Evolutionary conservation across 2,888 invertebrate genomes (phyloP).

Genomic region (Sturmia bella): DNA sequence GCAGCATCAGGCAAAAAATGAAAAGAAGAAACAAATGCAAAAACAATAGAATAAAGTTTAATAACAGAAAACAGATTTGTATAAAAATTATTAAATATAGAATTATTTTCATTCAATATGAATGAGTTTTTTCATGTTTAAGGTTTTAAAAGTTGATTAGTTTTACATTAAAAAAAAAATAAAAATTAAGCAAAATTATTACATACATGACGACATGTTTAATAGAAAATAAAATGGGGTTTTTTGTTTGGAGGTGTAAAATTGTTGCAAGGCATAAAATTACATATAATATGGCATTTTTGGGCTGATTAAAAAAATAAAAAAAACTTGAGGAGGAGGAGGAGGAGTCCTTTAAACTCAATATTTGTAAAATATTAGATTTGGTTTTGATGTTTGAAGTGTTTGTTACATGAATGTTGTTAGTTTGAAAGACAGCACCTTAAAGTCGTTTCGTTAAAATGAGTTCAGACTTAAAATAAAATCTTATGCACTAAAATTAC

Average conservation of each 20-base stretch:
- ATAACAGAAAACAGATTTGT: constrained; percentile 13
- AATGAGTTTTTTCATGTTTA: constrained; percentile 71
- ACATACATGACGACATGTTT: neutral
- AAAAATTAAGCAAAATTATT: constrained; percentile 15
- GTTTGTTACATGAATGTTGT: neutral
- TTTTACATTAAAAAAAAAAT: constrained; percentile 18
- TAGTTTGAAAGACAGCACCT: constrained; percentile 25
- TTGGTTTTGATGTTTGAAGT: neutral
- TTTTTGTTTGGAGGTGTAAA: constrained; percentile 9
- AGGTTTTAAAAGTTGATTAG: constrained; percentile 21
- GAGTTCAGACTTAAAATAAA: constrained; percentile 44
- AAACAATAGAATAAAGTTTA: constrained; percentile 23
- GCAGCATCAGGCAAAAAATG: constrained; percentile 56
- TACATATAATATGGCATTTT: constrained; percentile 52
- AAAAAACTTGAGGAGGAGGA: neutral
- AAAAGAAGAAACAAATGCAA: constrained; percentile 49
- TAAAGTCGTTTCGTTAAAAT: constrained; percentile 47
- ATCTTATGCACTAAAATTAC: constrained; percentile 33
- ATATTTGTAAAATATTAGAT: constrained; percentile 8
- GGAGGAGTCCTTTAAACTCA: constrained; percentile 7
- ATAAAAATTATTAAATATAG: constrained; percentile 9
- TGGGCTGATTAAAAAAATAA: too few species aligned
- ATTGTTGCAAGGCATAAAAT: neutral
- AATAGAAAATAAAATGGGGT: constrained; percentile 13
- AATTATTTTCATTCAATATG: constrained; percentile 77